A percentile compares a stretch with the other conserved stretches of the same genome.
Conservation (phyloP, 2,797 vertebrate species). For the Amblyraja radiata region DNA sequence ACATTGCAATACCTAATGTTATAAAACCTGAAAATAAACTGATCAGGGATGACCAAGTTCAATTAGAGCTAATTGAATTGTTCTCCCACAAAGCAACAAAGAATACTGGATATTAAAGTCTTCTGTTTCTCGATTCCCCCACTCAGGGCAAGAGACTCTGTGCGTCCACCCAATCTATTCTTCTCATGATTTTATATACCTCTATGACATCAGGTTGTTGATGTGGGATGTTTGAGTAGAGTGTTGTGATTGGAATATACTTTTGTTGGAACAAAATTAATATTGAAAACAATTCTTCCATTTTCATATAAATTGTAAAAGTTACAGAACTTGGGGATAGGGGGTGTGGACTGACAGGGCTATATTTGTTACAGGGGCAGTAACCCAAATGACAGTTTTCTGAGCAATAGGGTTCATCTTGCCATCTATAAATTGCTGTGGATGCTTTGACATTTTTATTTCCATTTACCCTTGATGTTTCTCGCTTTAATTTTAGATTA, state of each 20-base stretch:
- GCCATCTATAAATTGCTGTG: not conserved
- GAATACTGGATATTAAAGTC: no score
- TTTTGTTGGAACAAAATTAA: not conserved
- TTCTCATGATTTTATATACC: no score
- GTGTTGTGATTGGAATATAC: not conserved
- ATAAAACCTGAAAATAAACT: not conserved
- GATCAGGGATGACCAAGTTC: not conserved
- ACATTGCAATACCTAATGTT: no score
- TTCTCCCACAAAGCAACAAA: not conserved
- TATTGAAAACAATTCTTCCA: not conserved
- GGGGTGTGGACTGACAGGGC: not conserved
- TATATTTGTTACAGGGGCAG: not conserved
- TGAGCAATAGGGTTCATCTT: not conserved
- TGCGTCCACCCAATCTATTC: no score
- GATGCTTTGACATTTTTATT: not conserved
- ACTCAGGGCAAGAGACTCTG: no score
- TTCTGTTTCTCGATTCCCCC: no score
- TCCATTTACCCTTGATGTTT: not conserved
- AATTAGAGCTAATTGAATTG: not conserved
- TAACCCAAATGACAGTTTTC: not conserved
- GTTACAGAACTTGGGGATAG: no score
- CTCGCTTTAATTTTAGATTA: constrained; percentile 58
- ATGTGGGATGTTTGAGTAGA: no score
- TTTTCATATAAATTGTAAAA: no score
- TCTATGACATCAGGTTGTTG: no score